Base-by-base conservation (phyloP, 2,888 invertebrate species). In the Machimus atricapillus region DNA sequence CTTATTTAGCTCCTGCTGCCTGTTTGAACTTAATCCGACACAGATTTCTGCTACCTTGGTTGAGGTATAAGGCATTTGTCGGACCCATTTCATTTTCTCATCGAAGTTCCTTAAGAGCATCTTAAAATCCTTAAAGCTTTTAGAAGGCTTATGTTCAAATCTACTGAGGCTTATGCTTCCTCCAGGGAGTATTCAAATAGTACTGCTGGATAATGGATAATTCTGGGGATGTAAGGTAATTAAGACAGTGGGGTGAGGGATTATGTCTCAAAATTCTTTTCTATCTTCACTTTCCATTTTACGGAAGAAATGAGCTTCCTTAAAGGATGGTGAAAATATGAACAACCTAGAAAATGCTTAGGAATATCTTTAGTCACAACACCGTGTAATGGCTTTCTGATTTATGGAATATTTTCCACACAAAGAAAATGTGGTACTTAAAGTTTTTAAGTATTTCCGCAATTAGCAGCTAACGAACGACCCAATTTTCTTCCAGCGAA, bases 1-100 rank as follows among this genome's bases (percentile, higher is more conserved):
- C 37, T 78, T 78, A 78, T 78, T 78, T 78, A 27, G 40, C 78
- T 43, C 43, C 78, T 43, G n/a, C 46, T 78, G 23, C 43, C 78
- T 78, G 46, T 27, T 78, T 43, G 27, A 40, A 78, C 16, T 78
- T 78, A 78, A 78, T 78, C 78, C 78, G 40, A 78, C 78, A 43
- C 37, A 78, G 78, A 78, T 78, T 78, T 78, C 66, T 78, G 78
- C 46, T 78, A 43, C 78, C 78, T 78, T 27, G 43, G 78, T 78
- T 78, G 43, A 78, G 37, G 46, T 46, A 78, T 34, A 46, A 78
- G 40, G 46, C 78, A 78, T 43, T 78, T 78, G 78, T 78, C 78
- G 78, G 78, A 78, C 78, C 78, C 78, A 78, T 78, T 78, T 78
- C 78, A 78, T 37, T 78, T 78, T 23, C 78, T 76, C 78, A 27